These are phyloP conservation scores for Champsocephalus gunnari DNA, from an alignment of 2,797 vertebrate species.

Conservation along the genomic window DNA sequence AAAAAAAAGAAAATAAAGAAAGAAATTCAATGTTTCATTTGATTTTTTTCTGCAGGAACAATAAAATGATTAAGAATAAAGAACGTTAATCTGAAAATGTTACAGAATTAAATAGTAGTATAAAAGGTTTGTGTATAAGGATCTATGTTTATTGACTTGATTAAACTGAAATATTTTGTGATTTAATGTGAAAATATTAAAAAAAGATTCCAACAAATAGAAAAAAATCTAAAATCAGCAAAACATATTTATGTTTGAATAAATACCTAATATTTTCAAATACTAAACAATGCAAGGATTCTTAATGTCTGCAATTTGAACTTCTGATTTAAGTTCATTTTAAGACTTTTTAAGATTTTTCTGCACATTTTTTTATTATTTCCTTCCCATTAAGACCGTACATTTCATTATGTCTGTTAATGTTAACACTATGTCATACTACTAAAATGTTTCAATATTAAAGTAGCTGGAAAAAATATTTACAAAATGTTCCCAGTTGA, in stretches of 20 bases:
- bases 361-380: background rate
- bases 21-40: background rate
- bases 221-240: background rate
- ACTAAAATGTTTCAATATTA: background rate
- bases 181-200: background rate
- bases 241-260: background rate
- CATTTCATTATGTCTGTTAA: background rate
- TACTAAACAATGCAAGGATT: background rate
- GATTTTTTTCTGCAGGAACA: background rate
- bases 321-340: background rate
- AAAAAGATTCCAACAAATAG: background rate
- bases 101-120: background rate
- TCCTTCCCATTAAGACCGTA: background rate
- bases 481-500: background rate
- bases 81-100: background rate
- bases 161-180: background rate
- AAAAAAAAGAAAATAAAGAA: too few species aligned
- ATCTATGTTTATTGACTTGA: background rate
- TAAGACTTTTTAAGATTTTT: conserved; percentile 1
- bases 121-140: background rate
- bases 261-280: background rate
- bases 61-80: background rate
- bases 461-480: conserved; percentile 18
- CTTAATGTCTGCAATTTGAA: background rate
- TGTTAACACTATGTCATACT: background rate